Evolutionary conservation across 2,888 invertebrate species (phyloP), one percentile per base, ranked within the genome.

Genomic region (Bombyx huttoni): DNA sequence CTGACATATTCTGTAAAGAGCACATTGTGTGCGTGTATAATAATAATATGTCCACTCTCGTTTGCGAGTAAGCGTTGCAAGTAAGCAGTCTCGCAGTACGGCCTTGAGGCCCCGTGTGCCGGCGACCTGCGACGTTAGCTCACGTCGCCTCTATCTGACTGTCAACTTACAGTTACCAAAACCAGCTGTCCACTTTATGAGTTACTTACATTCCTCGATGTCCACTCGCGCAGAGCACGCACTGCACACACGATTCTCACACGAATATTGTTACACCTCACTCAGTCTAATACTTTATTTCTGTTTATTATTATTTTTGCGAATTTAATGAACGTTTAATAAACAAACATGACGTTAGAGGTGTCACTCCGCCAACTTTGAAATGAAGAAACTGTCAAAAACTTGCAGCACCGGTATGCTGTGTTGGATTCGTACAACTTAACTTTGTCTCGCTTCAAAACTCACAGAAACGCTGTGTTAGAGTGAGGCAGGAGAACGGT

Each of bases 381-480:
- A 46, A 34, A 48, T 52, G 47, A 51, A 53, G 51, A 75, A 75
- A 80, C 81, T 86, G 86, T 87, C 87, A 88, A 88, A 85, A 87
- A 86, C 80, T 85, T 84, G 87, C 78, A 75, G 72, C 79, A 81
- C 87, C 83, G 82, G 87, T 83, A 71, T 69, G 64, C 62, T 65
- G 65, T 66, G 65, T 66, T 67, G 69, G 73, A 73, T 75, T 70
- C 74, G 69, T 75, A 67, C 61, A 66, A 56, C 61, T 59, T 47
- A 58, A 56, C 34, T 66, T 74, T 56, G 64, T 61, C 55, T 74
- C 64, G 46, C n/a, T 14, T 47, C 59, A 48, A 54, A 49, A 46
- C 13, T 52, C 48, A 40, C 40, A 40, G 47, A 13, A 10, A 10
- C 12, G 14, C 9, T 49, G 53, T 13, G 64, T 34, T 34, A 55